phyloP scores from a whole-genome alignment of 1,140 invertebrate genomes.

The Stenopsyche tienmushanensis region DNA sequence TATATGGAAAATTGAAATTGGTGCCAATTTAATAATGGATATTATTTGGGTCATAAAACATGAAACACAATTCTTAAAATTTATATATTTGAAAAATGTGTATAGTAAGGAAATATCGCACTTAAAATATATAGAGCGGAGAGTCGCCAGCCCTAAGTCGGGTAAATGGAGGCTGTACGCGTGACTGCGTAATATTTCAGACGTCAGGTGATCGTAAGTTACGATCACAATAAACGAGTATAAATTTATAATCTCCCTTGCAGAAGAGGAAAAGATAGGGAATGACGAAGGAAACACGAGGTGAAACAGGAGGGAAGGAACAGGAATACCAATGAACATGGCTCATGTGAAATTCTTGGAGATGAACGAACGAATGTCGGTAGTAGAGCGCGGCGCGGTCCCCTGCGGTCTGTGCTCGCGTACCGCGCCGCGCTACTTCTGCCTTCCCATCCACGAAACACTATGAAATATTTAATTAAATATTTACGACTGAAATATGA shows the following conservation, averaged over 20 bases:
- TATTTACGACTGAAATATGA: constrained; percentile 32
- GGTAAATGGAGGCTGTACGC: neutral
- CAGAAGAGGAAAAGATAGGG: neutral
- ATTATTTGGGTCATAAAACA: no score
- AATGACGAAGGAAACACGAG: neutral
- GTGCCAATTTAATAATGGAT: no score
- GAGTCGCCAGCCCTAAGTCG: no score
- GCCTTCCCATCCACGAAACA: constrained; percentile 1
- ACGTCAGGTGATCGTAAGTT: constrained; percentile 23
- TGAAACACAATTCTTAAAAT: no score
- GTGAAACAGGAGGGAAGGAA: neutral
- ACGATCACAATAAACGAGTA: constrained; percentile 32
- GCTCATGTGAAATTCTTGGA: no score
- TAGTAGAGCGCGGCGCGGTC: constrained; percentile 13
- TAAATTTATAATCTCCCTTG: constrained; percentile 28
- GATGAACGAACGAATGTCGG: no score
- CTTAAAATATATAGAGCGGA: no score
- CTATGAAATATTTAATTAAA: constrained; percentile 36
- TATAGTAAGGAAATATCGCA: no score
- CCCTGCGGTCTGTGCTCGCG: constrained; percentile 7
- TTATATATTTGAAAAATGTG: no score
- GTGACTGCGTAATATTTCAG: constrained; percentile 17
- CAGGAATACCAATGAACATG: neutral
- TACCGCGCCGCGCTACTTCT: neutral
- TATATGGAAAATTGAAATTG: no score